Evolutionary conservation across 2,797 vertebrate genomes (phyloP).

Genomic region (Harpagifer antarcticus): DNA sequence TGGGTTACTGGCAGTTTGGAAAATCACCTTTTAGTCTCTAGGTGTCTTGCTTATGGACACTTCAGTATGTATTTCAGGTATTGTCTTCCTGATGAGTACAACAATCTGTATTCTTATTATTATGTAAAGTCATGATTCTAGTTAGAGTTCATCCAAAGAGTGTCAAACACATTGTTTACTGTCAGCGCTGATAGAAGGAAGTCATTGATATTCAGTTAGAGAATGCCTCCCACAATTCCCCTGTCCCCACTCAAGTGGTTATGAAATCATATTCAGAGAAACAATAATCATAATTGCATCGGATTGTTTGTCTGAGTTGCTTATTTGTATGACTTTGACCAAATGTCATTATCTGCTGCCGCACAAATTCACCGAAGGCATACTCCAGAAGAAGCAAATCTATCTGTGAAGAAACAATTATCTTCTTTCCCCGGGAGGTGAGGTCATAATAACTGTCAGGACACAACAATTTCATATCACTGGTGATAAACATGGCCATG

Average conservation of each 20-base stretch:
- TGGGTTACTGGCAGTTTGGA: neutral
- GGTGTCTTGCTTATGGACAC: neutral
- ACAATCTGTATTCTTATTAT: neutral
- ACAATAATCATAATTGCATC: constrained; percentile 70
- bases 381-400: constrained; percentile 40
- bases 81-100: neutral
- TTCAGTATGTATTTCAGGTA: neutral
- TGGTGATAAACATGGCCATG: constrained; percentile 47
- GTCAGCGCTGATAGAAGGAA: constrained; percentile 13
- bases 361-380: constrained; percentile 39
- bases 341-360: constrained; percentile 60
- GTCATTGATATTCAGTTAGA: constrained; percentile 52
- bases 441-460: constrained; percentile 59
- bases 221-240: constrained; percentile 18
- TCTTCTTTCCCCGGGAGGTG: constrained; percentile 45
- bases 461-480: constrained; percentile 46
- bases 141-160: constrained; percentile 1
- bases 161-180: constrained; percentile 1
- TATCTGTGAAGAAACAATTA: constrained; percentile 54
- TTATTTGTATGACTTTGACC: constrained; percentile 68
- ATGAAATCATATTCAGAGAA: constrained; percentile 56
- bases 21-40: neutral
- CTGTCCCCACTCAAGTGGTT: constrained; percentile 35
- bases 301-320: constrained; percentile 61
- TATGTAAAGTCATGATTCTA: neutral